phyloP scores from a whole-genome alignment of 2,113 vertebrate genomes.

The Euleptes europaea region DNA sequence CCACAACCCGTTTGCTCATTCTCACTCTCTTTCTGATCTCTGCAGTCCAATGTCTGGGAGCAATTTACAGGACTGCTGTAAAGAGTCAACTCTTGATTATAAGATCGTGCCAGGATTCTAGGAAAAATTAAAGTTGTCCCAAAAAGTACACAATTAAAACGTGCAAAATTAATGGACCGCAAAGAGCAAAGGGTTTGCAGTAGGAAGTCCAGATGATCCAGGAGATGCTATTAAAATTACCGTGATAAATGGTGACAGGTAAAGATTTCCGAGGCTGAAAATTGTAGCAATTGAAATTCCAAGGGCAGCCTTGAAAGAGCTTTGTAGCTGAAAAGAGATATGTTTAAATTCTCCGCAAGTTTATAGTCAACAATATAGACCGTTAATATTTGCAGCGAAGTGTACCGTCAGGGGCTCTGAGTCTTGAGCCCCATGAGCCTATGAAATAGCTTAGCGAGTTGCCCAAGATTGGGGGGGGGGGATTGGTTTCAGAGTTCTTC shows the following conservation, averaged over 20 bases:
- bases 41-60: background rate
- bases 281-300: slow-evolving; percentile 71
- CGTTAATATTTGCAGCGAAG: background rate
- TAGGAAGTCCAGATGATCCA: slow-evolving; percentile 81
- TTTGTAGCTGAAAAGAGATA: background rate
- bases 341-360: background rate
- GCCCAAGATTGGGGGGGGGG: no score
- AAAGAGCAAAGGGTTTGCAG: slow-evolving; percentile 76
- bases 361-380: background rate
- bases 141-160: slow-evolving; percentile 82
- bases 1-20: background rate
- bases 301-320: slow-evolving; percentile 44
- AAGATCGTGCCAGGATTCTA: slow-evolving; percentile 51
- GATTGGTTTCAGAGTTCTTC: no score
- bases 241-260: slow-evolving; percentile 81
- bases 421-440: background rate
- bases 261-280: slow-evolving; percentile 66
- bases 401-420: background rate
- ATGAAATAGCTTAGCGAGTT: no score
- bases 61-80: slow-evolving; percentile 46
- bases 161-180: slow-evolving; percentile 86
- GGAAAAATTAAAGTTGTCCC: slow-evolving; percentile 84
- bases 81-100: slow-evolving; percentile 47
- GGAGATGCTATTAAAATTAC: slow-evolving; percentile 81
- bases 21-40: background rate